Percentiles rank a stretch among this genome's conserved stretches.
phyloP scores from a whole-genome alignment of 2,113 vertebrate genomes.

The Synodontis membranacea region DNA sequence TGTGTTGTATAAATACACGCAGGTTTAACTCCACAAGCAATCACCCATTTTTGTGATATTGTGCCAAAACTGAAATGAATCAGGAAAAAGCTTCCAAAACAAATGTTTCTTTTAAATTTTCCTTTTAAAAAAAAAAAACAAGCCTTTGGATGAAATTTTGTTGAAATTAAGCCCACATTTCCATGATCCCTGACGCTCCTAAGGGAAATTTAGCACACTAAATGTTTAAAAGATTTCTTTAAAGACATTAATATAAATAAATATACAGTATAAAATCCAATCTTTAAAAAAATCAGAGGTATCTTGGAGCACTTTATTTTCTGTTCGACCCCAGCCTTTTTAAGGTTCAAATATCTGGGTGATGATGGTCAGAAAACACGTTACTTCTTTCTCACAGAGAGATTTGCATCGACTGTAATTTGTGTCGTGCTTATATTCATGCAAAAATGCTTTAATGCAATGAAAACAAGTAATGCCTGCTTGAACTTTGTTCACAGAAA shows the following conservation, averaged over 20 bases:
- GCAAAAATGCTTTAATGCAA: not conserved
- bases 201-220: not conserved
- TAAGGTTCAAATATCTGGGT: not conserved
- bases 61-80: not conserved
- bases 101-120: not conserved
- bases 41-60: not conserved
- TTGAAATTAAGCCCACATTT: not conserved
- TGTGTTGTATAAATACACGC: not conserved
- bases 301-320: not conserved
- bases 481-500: not conserved
- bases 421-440: not conserved
- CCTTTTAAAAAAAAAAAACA: not conserved
- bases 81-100: not conserved
- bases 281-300: not conserved
- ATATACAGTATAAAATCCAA: not conserved
- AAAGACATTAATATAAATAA: not conserved
- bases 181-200: not conserved
- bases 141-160: not conserved
- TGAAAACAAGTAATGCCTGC: not conserved
- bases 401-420: not conserved
- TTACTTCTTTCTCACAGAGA: not conserved
- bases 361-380: not conserved
- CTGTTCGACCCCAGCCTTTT: not conserved
- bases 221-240: not conserved
- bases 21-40: not conserved